These are phyloP conservation scores for Xylophagus ater DNA, from an alignment of 2,888 invertebrate genomes.

Conservation along the genomic window DNA sequence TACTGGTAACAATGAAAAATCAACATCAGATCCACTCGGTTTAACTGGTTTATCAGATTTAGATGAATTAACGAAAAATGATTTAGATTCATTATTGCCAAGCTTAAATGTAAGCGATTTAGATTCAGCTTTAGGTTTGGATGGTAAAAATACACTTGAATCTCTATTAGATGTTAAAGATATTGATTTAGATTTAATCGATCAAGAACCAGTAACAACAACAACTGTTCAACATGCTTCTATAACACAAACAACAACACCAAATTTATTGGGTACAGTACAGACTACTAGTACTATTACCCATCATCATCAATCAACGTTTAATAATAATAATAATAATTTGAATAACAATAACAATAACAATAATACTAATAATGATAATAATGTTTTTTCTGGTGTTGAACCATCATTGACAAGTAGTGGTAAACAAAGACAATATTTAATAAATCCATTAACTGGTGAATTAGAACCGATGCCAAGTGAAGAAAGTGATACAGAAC, in stretches of 20 bases:
- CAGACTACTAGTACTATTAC: constrained; percentile 9
- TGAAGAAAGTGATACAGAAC: constrained; percentile 53
- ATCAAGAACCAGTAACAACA: constrained; percentile 41
- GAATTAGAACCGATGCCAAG: constrained; percentile 70
- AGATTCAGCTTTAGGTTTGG: constrained; percentile 34
- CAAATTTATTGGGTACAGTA: neutral
- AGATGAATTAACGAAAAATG: constrained; percentile 38
- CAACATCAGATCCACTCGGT: constrained; percentile 14
- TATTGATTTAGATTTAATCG: constrained; percentile 36
- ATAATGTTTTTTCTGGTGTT: neutral
- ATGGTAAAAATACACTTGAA: constrained; percentile 36
- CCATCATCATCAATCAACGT: neutral
- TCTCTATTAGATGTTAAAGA: constrained; percentile 37
- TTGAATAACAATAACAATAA: constrained; percentile 4
- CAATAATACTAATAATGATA: constrained; percentile 16
- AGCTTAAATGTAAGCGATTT: constrained; percentile 50
- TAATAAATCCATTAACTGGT: constrained; percentile 83
- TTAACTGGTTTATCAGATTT: constrained; percentile 27
- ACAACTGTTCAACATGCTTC: constrained; percentile 21
- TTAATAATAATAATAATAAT: neutral
- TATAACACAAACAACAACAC: constrained; percentile 16
- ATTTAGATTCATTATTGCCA: constrained; percentile 55
- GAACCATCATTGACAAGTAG: constrained; percentile 33
- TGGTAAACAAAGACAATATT: constrained; percentile 64
- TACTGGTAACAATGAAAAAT: neutral